Percentiles rank a stretch among this genome's conserved stretches.
Evolutionary conservation across 1,140 invertebrate genomes (phyloP).

Genomic region (Brachionus paranguensis): DNA sequence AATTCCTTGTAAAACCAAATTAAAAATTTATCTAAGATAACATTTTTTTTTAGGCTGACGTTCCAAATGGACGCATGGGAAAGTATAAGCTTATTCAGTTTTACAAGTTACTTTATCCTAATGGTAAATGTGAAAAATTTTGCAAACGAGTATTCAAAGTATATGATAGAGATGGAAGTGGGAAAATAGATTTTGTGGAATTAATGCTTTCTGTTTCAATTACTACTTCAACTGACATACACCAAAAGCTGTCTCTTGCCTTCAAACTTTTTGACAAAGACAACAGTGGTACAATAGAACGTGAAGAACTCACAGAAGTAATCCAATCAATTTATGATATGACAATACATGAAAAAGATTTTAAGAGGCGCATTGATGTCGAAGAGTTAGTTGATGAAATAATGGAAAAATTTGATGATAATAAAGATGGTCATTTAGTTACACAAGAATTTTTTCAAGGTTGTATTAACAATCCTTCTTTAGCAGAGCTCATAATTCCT

Average conservation of each 20-base stretch:
- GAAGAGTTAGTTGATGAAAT: neutral
- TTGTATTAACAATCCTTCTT: neutral
- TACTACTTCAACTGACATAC: neutral
- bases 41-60: neutral
- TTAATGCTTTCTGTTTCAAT: slow-evolving; percentile 11
- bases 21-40: neutral
- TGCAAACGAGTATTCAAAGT: slow-evolving; percentile 11
- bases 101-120: slow-evolving; percentile 8
- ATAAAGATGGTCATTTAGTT: neutral
- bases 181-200: slow-evolving; percentile 35
- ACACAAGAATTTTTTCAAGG: slow-evolving; percentile 35
- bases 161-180: slow-evolving; percentile 24
- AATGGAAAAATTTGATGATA: slow-evolving; percentile 6
- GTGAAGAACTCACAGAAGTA: neutral
- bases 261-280: slow-evolving; percentile 33
- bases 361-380: neutral
- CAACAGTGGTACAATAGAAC: slow-evolving; percentile 2
- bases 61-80: neutral
- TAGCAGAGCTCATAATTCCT: neutral
- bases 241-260: slow-evolving; percentile 4
- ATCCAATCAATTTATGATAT: slow-evolving; percentile 25
- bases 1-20: slow-evolving; percentile 52
- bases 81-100: slow-evolving; percentile 35
- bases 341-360: neutral
- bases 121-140: neutral